Evolutionary conservation across 2,888 invertebrate species (phyloP).

Genomic region (Drosophila colorata): DNA sequence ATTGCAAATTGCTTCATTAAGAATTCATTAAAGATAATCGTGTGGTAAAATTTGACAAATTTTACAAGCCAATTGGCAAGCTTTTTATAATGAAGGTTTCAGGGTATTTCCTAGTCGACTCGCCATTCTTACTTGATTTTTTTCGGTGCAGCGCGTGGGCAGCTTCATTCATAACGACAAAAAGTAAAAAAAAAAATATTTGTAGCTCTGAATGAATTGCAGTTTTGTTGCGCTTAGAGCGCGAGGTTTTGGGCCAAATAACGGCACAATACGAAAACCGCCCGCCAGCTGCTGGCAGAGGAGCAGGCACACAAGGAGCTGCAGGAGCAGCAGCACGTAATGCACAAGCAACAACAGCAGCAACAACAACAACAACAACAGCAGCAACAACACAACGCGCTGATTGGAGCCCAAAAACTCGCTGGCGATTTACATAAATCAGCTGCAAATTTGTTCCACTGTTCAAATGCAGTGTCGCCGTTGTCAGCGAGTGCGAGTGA

Average conservation of each 20-base stretch:
- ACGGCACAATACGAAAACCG: slow-evolving; percentile 51
- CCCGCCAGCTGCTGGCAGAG: slow-evolving; percentile 20
- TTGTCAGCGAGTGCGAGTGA: slow-evolving; percentile 59
- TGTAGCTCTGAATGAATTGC: slow-evolving; percentile 72
- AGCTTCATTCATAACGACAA: slow-evolving; percentile 75
- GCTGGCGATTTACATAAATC: slow-evolving; percentile 76
- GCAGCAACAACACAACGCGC: slow-evolving; percentile 30
- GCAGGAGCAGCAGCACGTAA: slow-evolving; percentile 49
- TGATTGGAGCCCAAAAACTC: slow-evolving; percentile 55
- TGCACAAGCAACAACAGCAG: slow-evolving; percentile 44
- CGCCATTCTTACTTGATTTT: neutral
- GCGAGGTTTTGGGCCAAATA: slow-evolving; percentile 59
- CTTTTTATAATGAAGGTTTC: no score
- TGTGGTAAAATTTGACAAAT: no score
- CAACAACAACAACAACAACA: slow-evolving; percentile 37
- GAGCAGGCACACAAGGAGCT: slow-evolving; percentile 26
- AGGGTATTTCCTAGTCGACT: no score
- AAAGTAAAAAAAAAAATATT: slow-evolving; percentile 46
- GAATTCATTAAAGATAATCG: no score
- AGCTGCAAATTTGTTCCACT: slow-evolving; percentile 79
- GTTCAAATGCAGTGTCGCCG: slow-evolving; percentile 78
- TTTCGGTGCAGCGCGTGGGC: slow-evolving; percentile 64
- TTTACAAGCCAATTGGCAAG: no score
- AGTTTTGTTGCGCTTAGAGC: slow-evolving; percentile 55
- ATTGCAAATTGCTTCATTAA: no score